These are phyloP conservation scores for Nyctibius grandis DNA, from an alignment of 2,797 vertebrate species.

Conservation along the genomic window DNA sequence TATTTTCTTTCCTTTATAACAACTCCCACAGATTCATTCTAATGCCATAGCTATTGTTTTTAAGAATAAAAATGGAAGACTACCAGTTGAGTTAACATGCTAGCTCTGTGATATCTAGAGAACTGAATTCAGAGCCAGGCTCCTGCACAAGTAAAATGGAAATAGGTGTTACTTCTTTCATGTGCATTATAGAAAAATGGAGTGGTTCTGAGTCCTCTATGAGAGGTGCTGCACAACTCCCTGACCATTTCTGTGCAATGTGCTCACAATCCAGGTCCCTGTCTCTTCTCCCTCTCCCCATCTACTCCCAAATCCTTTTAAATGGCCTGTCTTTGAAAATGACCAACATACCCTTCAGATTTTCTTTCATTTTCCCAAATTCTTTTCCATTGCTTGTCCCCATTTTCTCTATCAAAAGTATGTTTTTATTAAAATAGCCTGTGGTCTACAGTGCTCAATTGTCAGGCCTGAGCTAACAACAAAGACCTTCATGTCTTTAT, in stretches of 20 bases:
- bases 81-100: background rate
- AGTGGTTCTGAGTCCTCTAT: background rate
- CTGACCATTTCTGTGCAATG: background rate
- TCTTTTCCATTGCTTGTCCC: background rate
- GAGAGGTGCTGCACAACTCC: background rate
- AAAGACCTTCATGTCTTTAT: background rate
- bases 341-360: background rate
- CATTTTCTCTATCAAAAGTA: background rate
- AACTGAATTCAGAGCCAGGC: background rate
- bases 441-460: background rate
- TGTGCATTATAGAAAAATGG: background rate
- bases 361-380: background rate
- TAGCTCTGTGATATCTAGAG: background rate
- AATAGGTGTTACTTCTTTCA: background rate
- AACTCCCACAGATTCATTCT: background rate
- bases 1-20: constrained; percentile 6
- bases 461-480: background rate
- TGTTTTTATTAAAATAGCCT: background rate
- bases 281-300: background rate
- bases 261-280: background rate
- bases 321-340: background rate
- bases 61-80: constrained; percentile 3
- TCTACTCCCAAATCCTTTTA: background rate
- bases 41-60: background rate
- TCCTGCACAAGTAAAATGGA: background rate